Conservation (phyloP, 2,797 vertebrate species). For the Crypturellus tataupa region DNA sequence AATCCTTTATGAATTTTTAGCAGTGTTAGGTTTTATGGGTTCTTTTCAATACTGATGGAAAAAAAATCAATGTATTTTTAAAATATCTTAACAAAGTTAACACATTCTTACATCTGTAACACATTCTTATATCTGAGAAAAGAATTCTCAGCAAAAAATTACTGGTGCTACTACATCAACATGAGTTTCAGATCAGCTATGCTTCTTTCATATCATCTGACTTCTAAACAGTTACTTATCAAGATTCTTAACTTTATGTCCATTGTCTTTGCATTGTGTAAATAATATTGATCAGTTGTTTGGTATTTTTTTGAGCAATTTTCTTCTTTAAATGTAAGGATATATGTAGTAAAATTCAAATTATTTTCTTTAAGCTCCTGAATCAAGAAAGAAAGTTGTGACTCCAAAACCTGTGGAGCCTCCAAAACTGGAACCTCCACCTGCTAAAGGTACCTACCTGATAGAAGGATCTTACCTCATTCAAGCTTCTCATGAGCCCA, state of each 20-base stretch:
- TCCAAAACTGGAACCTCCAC: constrained; percentile 79
- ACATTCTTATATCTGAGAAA: constrained; percentile 10
- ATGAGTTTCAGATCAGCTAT: background rate
- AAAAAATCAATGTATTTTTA: background rate
- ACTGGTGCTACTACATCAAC: background rate
- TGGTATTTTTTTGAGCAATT: background rate
- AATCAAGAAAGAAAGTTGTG: constrained; percentile 76
- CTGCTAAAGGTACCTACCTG: constrained; percentile 85
- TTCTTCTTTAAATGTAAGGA: constrained; percentile 9
- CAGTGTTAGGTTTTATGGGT: background rate
- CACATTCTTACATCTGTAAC: background rate
- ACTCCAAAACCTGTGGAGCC: constrained; percentile 78
- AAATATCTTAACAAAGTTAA: constrained; percentile 32
- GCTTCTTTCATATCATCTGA: background rate
- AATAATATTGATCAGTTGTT: background rate
- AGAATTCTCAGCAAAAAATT: constrained; percentile 3
- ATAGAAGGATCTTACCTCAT: constrained; percentile 32
- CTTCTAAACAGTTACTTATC: background rate
- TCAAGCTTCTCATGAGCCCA: background rate
- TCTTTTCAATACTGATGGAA: background rate
- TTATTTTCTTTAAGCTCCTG: constrained; percentile 84
- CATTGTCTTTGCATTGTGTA: background rate
- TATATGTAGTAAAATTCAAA: constrained; percentile 65
- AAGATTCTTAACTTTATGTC: background rate
- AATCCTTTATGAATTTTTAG: background rate